Percentiles rank a stretch among this genome's conserved stretches.
These are phyloP conservation scores for Sminthopsis crassicaudata DNA, from an alignment of 2,113 vertebrate genomes.

Conservation along the genomic window DNA sequence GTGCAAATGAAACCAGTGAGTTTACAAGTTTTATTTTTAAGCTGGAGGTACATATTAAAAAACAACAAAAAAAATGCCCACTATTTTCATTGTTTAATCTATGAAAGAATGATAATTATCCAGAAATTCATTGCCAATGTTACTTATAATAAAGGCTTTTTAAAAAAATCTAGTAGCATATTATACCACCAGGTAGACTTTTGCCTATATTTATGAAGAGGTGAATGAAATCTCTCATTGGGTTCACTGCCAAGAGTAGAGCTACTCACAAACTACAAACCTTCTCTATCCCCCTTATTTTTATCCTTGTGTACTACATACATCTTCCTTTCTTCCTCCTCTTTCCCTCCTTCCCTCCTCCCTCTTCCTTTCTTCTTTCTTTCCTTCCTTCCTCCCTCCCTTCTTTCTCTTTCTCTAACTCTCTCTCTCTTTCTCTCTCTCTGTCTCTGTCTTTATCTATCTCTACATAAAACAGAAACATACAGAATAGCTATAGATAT, in stretches of 20 bases:
- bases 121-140: constrained; percentile 53
- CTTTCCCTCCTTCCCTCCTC: too few species aligned
- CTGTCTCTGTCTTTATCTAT: too few species aligned
- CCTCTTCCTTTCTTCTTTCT: not conserved
- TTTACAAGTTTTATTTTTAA: constrained; percentile 42
- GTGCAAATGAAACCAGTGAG: constrained; percentile 33
- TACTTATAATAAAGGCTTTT: constrained; percentile 53
- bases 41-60: constrained; percentile 5
- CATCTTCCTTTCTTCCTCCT: not conserved
- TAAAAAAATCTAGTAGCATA: not conserved
- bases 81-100: constrained; percentile 52
- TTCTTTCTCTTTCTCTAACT: too few species aligned
- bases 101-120: constrained; percentile 60
- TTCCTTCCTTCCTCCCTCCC: too few species aligned
- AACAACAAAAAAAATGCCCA: constrained; percentile 18
- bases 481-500: too few species aligned
- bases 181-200: not conserved
- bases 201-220: not conserved
- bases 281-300: not conserved
- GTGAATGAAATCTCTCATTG: not conserved
- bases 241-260: not conserved
- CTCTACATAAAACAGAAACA: too few species aligned
- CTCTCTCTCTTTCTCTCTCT: too few species aligned
- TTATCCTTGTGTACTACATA: not conserved
- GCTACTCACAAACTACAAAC: not conserved